Base-by-base conservation (phyloP, 1,140 invertebrate genomes). In the Calliphora vicina region DNA sequence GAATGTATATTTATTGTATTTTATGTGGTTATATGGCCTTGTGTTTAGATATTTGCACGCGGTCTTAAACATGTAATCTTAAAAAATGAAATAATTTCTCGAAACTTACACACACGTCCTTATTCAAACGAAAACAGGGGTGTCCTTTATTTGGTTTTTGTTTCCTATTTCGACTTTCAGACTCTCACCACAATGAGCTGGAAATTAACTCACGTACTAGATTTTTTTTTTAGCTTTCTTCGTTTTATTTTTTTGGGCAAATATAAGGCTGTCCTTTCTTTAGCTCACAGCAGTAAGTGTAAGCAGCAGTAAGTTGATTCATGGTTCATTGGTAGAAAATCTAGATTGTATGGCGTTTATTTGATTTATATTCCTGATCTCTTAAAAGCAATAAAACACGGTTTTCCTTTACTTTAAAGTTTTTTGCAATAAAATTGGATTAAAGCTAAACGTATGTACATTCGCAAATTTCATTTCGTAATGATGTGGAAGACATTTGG, bases 81-180 rank as follows among this genome's bases (percentile, higher is more conserved):
- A 78, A 78, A 78, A 78, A 78, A 78, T 78, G 74, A 78, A 78
- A 78, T 78, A 78, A 78, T 78, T 78, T 78, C 35, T 78, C 15
- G 27, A 76, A 12, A 73, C 72, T 9, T 26, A 74, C 73, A 76
- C 73, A 73, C 72, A 72, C 25, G 12, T 20, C 8, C 15, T 72
- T 23, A 25, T 27, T 25, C 3, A 72, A 25, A 27, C 9, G 17
- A 15, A 43, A 78, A 67, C 61, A 25, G 20, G 61, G 61, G 61
- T 67, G 61, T 67, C 61, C 61, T 67, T 67, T 67, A 67, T 17
- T 57, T 67, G 6, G 61, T 23, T 67, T 67, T 67, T 5, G n/a
- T 67, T 6, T 67, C 20, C 61, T 67, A 8, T 57, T 57, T 57
- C n/a, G n/a, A n/a, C n/a, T 57, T 17, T 15, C 6, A 17, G 5